Evolutionary conservation across 2,888 invertebrate genomes (phyloP).

Genomic region (Myopa testacea): DNA sequence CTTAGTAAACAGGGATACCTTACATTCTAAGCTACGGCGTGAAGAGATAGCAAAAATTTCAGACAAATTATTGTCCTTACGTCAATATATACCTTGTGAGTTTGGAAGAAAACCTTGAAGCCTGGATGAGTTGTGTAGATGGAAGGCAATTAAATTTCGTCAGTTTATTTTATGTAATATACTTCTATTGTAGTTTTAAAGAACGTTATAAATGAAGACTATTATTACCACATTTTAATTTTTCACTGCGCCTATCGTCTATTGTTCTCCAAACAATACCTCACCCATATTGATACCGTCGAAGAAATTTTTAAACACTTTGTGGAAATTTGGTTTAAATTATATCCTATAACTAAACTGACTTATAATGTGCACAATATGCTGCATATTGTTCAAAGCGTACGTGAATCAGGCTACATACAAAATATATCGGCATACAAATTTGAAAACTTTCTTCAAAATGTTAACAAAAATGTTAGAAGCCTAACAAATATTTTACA

Average conservation of each 20-base stretch:
- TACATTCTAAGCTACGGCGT: background rate
- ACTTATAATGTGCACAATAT: background rate
- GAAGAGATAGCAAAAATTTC: background rate
- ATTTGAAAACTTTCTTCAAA: conserved; percentile 7
- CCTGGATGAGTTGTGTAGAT: background rate
- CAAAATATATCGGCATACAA: conserved; percentile 5
- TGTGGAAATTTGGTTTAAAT: background rate
- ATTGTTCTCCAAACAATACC: background rate
- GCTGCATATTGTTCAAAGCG: background rate
- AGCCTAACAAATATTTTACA: conserved; percentile 13
- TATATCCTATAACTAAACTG: background rate
- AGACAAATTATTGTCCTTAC: background rate
- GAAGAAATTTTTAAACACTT: background rate
- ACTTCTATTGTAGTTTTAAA: conserved; percentile 1
- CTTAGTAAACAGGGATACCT: background rate
- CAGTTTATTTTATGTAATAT: conserved; percentile 6
- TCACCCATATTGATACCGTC: no score
- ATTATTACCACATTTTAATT: conserved; percentile 6
- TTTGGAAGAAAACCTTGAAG: background rate
- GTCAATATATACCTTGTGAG: background rate
- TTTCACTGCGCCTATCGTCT: conserved; percentile 6
- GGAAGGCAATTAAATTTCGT: conserved; percentile 9
- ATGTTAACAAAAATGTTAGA: conserved; percentile 16
- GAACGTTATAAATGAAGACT: background rate
- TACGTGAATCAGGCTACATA: conserved; percentile 14